Percentiles rank a stretch among this genome's conserved stretches.
phyloP scores from a whole-genome alignment of 2,113 vertebrate species.

The Percina caprodes region DNA sequence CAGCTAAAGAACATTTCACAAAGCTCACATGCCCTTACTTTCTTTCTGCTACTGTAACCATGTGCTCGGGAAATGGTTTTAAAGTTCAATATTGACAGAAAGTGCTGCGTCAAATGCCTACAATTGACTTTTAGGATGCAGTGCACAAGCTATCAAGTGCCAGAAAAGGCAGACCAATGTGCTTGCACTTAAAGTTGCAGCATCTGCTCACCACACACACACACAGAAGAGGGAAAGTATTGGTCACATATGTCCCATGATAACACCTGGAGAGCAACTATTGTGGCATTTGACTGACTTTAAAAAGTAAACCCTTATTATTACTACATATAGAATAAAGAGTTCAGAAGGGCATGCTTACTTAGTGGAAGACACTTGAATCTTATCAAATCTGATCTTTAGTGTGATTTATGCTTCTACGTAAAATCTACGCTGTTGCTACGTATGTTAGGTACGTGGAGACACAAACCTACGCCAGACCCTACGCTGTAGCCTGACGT shows the following conservation, averaged over 20 bases:
- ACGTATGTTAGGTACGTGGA: too few species aligned
- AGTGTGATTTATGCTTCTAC: too few species aligned
- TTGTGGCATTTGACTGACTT: neutral
- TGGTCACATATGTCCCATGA: neutral
- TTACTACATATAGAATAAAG: neutral
- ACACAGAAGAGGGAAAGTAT: neutral
- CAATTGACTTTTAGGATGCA: constrained; percentile 17
- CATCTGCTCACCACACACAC: neutral
- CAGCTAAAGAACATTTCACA: constrained; percentile 40
- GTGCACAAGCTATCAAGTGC: constrained; percentile 8
- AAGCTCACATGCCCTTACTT: constrained; percentile 35
- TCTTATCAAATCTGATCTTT: neutral
- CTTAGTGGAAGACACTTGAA: neutral
- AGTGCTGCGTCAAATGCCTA: constrained; percentile 36
- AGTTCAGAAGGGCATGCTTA: neutral
- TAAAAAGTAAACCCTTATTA: neutral
- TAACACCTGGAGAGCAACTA: neutral
- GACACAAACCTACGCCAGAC: too few species aligned
- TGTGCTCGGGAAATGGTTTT: constrained; percentile 46
- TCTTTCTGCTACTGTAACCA: constrained; percentile 31
- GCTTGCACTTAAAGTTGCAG: neutral
- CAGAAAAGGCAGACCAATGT: constrained; percentile 17
- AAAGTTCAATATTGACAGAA: constrained; percentile 68
- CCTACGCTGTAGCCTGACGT: too few species aligned
- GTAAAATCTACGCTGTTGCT: too few species aligned